Conservation (phyloP, 2,113 vertebrate genomes). For the Petaurus breviceps region DNA sequence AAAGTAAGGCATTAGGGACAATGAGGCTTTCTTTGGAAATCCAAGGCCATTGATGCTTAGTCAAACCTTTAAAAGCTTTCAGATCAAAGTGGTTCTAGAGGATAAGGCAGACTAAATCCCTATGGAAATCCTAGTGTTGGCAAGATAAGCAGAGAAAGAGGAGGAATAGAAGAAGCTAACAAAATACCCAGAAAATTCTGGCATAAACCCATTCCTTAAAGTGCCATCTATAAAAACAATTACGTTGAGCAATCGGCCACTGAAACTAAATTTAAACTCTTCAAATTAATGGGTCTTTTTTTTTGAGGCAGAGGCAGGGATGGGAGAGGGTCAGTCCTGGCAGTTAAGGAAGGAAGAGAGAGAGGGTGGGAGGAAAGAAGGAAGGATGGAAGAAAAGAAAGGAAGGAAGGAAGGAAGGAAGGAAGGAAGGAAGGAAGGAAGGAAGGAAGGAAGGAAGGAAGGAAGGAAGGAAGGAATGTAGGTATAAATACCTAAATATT, state of each 20-base stretch:
- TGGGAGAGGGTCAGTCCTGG: neutral
- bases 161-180: constrained; percentile 80
- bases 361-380: neutral
- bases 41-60: constrained; percentile 67
- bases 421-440: too few relatives aligned
- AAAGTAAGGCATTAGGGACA: constrained; percentile 65
- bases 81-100: constrained; percentile 69
- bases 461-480: too few relatives aligned
- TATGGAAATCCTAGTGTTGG: constrained; percentile 82
- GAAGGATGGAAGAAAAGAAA: too few relatives aligned
- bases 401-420: too few relatives aligned
- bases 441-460: too few relatives aligned
- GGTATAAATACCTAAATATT: too few relatives aligned
- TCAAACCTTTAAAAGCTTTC: constrained; percentile 73
- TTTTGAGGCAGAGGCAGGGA: neutral
- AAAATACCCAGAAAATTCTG: constrained; percentile 76
- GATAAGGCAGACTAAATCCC: constrained; percentile 74
- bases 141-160: constrained; percentile 80
- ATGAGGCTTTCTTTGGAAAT: constrained; percentile 66
- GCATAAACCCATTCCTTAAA: constrained; percentile 64
- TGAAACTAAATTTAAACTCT: neutral
- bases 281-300: neutral
- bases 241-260: constrained; percentile 62
- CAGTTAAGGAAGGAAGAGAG: neutral
- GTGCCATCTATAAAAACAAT: constrained; percentile 54